These are phyloP conservation scores for Halocaridina rubra DNA, from an alignment of 2,888 invertebrate genomes.

Conservation along the genomic window DNA sequence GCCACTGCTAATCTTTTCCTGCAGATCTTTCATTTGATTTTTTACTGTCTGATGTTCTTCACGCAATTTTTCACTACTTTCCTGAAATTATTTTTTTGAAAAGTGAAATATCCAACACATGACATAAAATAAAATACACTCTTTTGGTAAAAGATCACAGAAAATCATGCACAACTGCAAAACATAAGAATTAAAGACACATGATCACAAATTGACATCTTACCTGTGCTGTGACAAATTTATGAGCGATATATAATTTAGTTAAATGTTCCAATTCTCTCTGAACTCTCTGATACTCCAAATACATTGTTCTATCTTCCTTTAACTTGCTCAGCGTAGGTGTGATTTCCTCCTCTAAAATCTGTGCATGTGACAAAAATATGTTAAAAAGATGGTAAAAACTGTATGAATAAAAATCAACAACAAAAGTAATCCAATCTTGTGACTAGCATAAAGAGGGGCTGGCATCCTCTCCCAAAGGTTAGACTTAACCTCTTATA, in stretches of 20 bases:
- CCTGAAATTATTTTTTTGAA: no score
- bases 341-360: slow-evolving; percentile 83
- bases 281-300: slow-evolving; percentile 87
- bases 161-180: not conserved
- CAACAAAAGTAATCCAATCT: not conserved
- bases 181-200: not conserved
- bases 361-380: slow-evolving; percentile 66
- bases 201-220: slow-evolving; percentile 3
- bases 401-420: no score
- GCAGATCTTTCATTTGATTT: slow-evolving; percentile 36
- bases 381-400: no score
- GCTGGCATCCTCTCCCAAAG: no score
- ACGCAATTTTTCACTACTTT: slow-evolving; percentile 44
- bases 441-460: no score
- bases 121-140: not conserved
- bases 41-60: slow-evolving; percentile 46
- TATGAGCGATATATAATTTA: slow-evolving; percentile 80
- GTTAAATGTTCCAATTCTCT: slow-evolving; percentile 86
- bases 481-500: no score
- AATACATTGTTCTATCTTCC: slow-evolving; percentile 84
- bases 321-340: slow-evolving; percentile 88
- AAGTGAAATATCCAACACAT: not conserved
- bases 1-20: slow-evolving; percentile 72
- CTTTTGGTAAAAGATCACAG: not conserved
- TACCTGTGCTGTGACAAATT: slow-evolving; percentile 74